Base-by-base conservation (phyloP, 2,888 invertebrate genomes). In the Orthosia gothica region DNA sequence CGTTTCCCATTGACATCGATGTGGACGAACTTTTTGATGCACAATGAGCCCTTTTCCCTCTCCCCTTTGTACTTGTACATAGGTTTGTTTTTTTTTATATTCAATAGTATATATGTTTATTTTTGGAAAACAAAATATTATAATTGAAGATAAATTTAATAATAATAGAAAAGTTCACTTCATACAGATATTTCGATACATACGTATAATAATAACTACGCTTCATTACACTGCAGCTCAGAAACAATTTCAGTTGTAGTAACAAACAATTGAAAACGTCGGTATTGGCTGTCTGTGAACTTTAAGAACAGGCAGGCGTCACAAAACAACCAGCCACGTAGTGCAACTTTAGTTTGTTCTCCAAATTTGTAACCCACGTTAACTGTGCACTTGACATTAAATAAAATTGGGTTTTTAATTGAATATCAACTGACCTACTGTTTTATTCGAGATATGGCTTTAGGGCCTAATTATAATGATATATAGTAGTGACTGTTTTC, bases 221-320 rank as follows among this genome's bases (percentile, higher is more conserved):
- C 18, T 18, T 47, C 9, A 58, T 23, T 32, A 16, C 16, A 15
- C 1, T 47, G 45, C 26, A 47, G 18, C 13, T 58, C 20, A 54
- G 26, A 61, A 62, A 62, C 62, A 49, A 64, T 68, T 76, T 58
- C 4, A 75, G 57, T 54, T 26, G 32, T 45, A 55, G 11, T 65
- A 55, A 74, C 57, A 62, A 55, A 74, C 57, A 62, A 75, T 63
- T 67, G 32, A 45, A 64, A 77, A 64, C 69, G 76, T 64, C 23
- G n/a, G 32, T 52, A 82, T 76, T 55, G 63, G 58, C 55, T 69
- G 66, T 78, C 71, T 67, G 50, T 65, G 50, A 80, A 83, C 63
- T 79, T 79, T 59, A 68, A 70, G 78, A 70, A 66, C 70, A 49
- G 47, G 50, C 55, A 58, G 54, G 57, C 13, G 45, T 63, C 50